phyloP scores from a whole-genome alignment of 1,140 invertebrate genomes.

The Dinothrombium tinctorium region DNA sequence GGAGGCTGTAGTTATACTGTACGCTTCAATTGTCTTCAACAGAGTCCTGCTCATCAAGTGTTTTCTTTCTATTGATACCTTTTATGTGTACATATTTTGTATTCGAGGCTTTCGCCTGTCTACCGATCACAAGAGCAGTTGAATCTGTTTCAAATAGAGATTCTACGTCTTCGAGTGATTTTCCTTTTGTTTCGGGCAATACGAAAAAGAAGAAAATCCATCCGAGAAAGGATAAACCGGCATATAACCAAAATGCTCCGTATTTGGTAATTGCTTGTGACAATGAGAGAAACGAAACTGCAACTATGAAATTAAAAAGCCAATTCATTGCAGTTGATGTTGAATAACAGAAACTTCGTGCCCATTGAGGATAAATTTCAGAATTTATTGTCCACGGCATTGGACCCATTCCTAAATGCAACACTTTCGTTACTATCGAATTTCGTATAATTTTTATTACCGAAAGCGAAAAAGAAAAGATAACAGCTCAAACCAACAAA shows the following conservation, averaged over 20 bases:
- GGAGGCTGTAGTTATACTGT: no score
- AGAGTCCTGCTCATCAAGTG: no score
- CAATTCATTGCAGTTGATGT: conserved; percentile 34
- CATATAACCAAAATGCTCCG: conserved; percentile 30
- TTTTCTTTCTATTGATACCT: no score
- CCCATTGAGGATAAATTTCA: conserved; percentile 38
- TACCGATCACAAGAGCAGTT: no score
- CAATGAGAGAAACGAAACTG: conserved; percentile 33
- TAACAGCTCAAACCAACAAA: conserved; percentile 28
- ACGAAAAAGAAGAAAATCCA: conserved; percentile 25
- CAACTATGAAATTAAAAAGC: conserved; percentile 33
- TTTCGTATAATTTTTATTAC: no score
- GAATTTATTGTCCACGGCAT: conserved; percentile 41
- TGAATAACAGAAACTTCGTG: conserved; percentile 30
- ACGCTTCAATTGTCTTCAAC: no score
- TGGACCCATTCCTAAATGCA: conserved; percentile 35
- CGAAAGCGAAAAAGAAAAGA: conserved; percentile 29
- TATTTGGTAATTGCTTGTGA: conserved; percentile 26
- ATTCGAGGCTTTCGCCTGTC: no score
- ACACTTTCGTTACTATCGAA: no score
- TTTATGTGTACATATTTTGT: no score
- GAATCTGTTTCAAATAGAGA: conserved; percentile 5
- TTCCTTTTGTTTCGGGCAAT: conserved; percentile 31
- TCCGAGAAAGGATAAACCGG: conserved; percentile 25
- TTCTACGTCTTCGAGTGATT: conserved; percentile 27